Percentiles rank a stretch among this genome's conserved stretches.
These are phyloP conservation scores for Crepidodera aurea DNA, from an alignment of 2,888 invertebrate genomes.

Conservation along the genomic window DNA sequence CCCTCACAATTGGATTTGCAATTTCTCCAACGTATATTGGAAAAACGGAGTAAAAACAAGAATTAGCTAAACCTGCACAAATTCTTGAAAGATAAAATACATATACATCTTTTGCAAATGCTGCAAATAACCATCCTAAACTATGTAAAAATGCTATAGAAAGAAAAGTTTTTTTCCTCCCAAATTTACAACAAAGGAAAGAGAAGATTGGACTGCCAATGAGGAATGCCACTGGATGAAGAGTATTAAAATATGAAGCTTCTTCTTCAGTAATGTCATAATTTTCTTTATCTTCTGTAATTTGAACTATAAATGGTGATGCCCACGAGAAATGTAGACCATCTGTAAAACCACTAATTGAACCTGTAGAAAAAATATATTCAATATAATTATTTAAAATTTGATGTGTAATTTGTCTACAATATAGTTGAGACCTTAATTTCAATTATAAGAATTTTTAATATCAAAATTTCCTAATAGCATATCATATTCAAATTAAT, in stretches of 20 bases:
- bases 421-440: no score
- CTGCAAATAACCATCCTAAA: conserved; percentile 44
- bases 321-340: conserved; percentile 51
- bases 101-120: conserved; percentile 44
- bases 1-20: conserved; percentile 25
- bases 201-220: conserved; percentile 46
- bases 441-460: no score
- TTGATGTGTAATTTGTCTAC: no score
- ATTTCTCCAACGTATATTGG: conserved; percentile 32
- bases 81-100: conserved; percentile 50
- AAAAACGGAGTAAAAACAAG: conserved; percentile 40
- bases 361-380: conserved; percentile 27
- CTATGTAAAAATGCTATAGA: conserved; percentile 48
- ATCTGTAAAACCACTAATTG: conserved; percentile 40
- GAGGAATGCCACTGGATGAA: conserved; percentile 49
- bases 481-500: no score
- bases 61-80: conserved; percentile 46
- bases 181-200: conserved; percentile 47
- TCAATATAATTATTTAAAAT: no score
- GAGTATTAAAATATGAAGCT: conserved; percentile 53
- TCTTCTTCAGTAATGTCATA: conserved; percentile 51
- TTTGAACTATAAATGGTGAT: conserved; percentile 54
- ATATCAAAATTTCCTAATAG: no score
- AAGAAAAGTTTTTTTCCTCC: conserved; percentile 50
- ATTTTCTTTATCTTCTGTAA: conserved; percentile 47